Evolutionary conservation across 2,113 vertebrate species (phyloP).

Genomic region (Meleagris gallopavo): DNA sequence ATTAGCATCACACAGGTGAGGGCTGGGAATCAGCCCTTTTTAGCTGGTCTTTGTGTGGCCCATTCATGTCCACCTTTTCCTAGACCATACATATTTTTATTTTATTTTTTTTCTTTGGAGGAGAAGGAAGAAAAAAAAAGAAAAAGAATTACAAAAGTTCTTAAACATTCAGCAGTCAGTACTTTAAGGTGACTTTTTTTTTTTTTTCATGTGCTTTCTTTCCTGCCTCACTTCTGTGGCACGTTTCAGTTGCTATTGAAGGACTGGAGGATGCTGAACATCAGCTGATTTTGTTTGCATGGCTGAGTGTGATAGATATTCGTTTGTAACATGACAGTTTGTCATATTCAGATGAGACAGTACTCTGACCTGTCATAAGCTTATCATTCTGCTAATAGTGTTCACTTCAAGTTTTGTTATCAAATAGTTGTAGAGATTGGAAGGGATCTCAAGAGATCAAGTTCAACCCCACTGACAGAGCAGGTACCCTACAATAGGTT

Average conservation of each 20-base stretch:
- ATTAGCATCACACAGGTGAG: background rate
- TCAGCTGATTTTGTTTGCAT: background rate
- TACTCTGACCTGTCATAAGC: background rate
- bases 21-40: background rate
- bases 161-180: background rate
- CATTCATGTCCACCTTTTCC: background rate
- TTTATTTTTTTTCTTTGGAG: background rate
- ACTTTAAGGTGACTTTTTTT: background rate
- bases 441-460: no score
- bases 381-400: background rate
- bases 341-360: background rate
- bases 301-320: background rate
- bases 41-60: background rate
- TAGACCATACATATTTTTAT: accelerated
- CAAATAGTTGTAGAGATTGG: no score
- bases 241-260: background rate
- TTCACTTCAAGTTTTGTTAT: background rate
- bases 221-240: background rate
- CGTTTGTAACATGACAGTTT: background rate
- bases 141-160: background rate
- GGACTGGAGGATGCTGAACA: background rate
- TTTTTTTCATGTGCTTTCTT: background rate
- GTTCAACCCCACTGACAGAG: no score
- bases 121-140: no score
- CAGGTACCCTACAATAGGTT: no score